Base-by-base conservation (phyloP, 2,113 vertebrate species). In the Malurus melanocephalus region DNA sequence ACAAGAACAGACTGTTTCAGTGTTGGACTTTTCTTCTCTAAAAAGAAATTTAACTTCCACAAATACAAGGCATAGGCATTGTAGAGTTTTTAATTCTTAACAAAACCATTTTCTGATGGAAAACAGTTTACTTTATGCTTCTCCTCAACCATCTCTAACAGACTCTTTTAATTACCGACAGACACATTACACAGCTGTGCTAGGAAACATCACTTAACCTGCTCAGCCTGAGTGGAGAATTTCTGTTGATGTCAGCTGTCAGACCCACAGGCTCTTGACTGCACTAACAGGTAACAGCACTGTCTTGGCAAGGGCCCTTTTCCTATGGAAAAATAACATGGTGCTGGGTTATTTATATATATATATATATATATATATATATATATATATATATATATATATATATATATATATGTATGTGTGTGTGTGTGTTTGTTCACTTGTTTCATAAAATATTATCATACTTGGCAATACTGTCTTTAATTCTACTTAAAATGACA, bases 401-500 rank as follows among this genome's bases (percentile, higher is more conserved):
- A 0, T 46, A 0, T 30, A 2, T 38, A 14, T 33, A 11, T 17
- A 13, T 35, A 35, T 30, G 1, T 38, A 14, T 33, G 11, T 17
- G 16, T 32, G 14, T 22, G 28, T 13, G 30, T 6, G 24, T 35
- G 12, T 71, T 66, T n/a, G 65, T 79, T 65, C 11, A 23, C 57
- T 84, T 90, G 92, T 85, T 81, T 74, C 13, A 30, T 49, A 83
- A 53, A 49, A 46, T 85, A 96, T 96, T 95, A 96, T 78, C 67
- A 85, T 90, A 95, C 93, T 97, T 97, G 96, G 95, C 97, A 97
- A 93, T 92, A 95, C 75, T 75, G 73, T 8, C 49, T 94, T 95
- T 94, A 97, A 96, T 97, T 97, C 80, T 95, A 97, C 95, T 97
- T 97, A 97, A 96, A 97, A 94, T 93, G 95, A 96, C 96, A 94